Conservation (phyloP, 1,140 invertebrate genomes). For the Dreissena rostriformis region DNA sequence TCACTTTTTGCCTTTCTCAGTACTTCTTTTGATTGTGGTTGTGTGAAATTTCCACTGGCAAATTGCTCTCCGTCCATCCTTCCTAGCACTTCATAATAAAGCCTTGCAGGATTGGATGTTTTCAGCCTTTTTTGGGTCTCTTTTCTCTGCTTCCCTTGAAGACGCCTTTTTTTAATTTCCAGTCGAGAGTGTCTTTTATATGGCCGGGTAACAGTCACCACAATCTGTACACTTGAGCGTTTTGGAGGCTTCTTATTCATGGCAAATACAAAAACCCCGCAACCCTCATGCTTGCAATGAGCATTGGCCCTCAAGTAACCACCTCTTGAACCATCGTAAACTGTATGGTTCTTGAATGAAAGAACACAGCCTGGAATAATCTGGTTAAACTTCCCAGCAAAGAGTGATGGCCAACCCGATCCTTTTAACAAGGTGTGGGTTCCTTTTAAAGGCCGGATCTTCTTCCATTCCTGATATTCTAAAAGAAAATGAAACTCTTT, state of each 20-base stretch:
- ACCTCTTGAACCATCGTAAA: slow-evolving; percentile 3
- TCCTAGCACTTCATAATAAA: neutral
- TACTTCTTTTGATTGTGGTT: neutral
- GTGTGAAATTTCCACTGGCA: neutral
- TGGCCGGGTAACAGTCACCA: neutral
- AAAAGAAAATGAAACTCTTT: too few species aligned
- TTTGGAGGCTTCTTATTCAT: neutral
- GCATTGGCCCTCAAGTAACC: neutral
- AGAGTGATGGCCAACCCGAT: neutral
- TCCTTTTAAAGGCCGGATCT: slow-evolving; percentile 2
- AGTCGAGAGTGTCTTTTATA: neutral
- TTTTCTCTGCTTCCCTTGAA: neutral
- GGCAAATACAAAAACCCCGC: neutral
- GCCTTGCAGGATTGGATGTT: neutral
- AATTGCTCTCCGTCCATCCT: neutral
- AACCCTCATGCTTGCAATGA: neutral
- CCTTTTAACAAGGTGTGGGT: neutral
- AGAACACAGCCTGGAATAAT: slow-evolving; percentile 6
- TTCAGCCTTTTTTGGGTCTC: neutral
- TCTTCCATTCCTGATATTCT: slow-evolving; percentile 2
- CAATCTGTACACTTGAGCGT: neutral
- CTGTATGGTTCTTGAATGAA: neutral
- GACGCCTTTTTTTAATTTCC: slow-evolving; percentile 4
- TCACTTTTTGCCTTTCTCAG: slow-evolving; percentile 17
- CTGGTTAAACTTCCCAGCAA: neutral